Percentiles rank a stretch among this genome's conserved stretches.
phyloP scores from a whole-genome alignment of 2,797 vertebrate species.

The Octomys mimax region DNA sequence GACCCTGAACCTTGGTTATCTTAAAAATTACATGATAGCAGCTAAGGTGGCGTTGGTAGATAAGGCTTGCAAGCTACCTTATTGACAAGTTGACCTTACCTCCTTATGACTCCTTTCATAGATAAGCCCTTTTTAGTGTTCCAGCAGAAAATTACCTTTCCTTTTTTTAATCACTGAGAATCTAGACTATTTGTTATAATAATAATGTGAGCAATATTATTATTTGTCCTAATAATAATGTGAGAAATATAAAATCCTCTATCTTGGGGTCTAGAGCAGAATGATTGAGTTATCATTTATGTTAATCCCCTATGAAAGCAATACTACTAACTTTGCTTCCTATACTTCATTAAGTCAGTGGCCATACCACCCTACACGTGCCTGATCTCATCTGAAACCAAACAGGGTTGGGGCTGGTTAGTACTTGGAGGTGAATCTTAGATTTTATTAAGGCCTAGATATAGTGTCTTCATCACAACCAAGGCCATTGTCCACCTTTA shows the following conservation, averaged over 20 bases:
- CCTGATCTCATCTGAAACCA: not conserved
- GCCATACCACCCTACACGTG: not conserved
- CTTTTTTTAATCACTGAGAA: conserved; percentile 4
- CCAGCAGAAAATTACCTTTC: conserved; percentile 27
- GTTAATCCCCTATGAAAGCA: conserved; percentile 32
- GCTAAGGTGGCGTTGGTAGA: not conserved
- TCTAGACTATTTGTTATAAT: conserved; percentile 18
- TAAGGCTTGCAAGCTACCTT: not conserved
- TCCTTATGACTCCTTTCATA: not conserved
- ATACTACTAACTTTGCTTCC: conserved; percentile 10
- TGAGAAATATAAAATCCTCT: conserved; percentile 49
- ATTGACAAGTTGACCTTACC: not conserved
- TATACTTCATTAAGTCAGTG: not conserved
- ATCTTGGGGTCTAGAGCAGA: not conserved
- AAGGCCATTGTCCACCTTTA: not conserved
- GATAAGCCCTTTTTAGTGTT: not conserved
- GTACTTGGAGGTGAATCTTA: not conserved
- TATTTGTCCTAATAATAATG: conserved; percentile 55
- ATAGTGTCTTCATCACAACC: not conserved
- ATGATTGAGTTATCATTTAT: not conserved
- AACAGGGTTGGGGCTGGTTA: not conserved
- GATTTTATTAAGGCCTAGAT: conserved; percentile 6
- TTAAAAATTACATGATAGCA: conserved; percentile 55
- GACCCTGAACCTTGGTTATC: conserved; percentile 47
- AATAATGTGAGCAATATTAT: conserved; percentile 58